These are phyloP conservation scores for Pluvialis apricaria DNA, from an alignment of 2,113 vertebrate species.

Conservation along the genomic window DNA sequence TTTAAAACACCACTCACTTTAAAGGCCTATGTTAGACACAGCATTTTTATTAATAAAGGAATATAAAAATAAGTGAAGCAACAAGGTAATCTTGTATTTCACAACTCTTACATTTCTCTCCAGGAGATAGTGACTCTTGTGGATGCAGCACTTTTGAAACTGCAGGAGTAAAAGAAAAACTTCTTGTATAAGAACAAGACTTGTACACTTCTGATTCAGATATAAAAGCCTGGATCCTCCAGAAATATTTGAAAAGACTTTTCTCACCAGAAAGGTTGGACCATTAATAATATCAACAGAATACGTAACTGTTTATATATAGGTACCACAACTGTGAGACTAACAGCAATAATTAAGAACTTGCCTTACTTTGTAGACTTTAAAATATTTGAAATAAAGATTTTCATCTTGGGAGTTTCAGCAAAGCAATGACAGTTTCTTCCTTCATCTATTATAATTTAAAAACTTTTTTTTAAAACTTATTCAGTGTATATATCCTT, in stretches of 20 bases:
- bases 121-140: constrained; percentile 68
- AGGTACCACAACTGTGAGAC: neutral
- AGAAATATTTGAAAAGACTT: neutral
- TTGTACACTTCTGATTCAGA: neutral
- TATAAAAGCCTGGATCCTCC: neutral
- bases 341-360: neutral
- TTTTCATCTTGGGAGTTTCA: neutral
- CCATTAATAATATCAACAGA: no score
- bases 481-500: neutral
- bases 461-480: neutral
- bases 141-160: constrained; percentile 16
- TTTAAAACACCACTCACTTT: neutral
- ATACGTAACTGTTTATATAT: no score
- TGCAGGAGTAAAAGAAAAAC: neutral
- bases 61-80: neutral
- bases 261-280: neutral
- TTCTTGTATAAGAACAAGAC: neutral
- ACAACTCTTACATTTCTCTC: neutral
- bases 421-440: neutral
- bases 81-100: neutral
- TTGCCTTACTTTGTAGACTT: neutral
- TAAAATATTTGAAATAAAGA: constrained; percentile 21
- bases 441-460: neutral
- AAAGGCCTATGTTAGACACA: neutral
- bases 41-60: constrained; percentile 22